Conservation (phyloP, 2,113 vertebrate genomes). For the Atractosteus spatula region DNA sequence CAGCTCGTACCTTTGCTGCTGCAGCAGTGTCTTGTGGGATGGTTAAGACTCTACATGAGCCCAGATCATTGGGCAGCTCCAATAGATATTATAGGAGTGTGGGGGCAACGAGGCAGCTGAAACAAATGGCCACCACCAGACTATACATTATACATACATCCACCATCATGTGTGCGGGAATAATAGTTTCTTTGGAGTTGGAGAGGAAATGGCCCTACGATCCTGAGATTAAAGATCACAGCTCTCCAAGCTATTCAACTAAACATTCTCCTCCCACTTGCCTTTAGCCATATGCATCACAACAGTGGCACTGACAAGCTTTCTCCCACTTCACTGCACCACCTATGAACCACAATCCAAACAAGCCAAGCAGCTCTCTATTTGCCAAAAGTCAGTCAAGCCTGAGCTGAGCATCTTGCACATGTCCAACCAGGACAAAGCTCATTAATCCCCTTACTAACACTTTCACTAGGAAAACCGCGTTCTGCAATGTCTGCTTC, state of each 20-base stretch:
- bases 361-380: background rate
- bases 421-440: background rate
- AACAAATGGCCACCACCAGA: too few relatives aligned
- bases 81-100: too few relatives aligned
- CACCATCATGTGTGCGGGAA: background rate
- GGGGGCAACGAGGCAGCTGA: too few relatives aligned
- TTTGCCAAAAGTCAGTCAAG: background rate
- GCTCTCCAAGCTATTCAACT: background rate
- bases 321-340: background rate
- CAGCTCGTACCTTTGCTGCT: too few relatives aligned
- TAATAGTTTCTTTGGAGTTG: background rate
- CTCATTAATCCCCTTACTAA: constrained; percentile 11
- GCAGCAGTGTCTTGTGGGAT: too few relatives aligned
- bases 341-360: background rate
- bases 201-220: background rate
- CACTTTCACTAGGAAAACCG: background rate
- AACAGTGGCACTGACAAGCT: background rate
- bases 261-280: background rate
- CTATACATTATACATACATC: too few relatives aligned
- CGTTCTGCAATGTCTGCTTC: background rate
- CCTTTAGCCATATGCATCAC: background rate
- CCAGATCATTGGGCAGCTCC: too few relatives aligned
- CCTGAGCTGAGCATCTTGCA: constrained; percentile 7
- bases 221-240: background rate
- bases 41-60: too few relatives aligned